Evolutionary conservation across 1,140 invertebrate genomes (phyloP).

Genomic region (Hyles vespertilio): DNA sequence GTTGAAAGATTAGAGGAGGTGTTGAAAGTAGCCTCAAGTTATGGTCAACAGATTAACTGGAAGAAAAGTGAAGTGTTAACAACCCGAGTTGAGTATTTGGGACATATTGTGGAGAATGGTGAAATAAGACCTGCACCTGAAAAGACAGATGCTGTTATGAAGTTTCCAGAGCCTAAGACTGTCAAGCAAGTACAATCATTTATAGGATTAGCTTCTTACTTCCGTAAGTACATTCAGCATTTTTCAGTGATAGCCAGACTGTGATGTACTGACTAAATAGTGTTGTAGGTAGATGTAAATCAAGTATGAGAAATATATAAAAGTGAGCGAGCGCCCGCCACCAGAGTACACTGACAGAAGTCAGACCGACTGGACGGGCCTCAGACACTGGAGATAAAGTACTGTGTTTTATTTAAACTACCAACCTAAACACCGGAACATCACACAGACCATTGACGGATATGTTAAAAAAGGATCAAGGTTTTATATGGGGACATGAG

Average conservation of each 20-base stretch:
- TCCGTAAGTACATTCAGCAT: conserved; percentile 32
- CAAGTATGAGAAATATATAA: too few species aligned
- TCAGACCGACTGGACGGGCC: too few species aligned
- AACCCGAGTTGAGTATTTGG: conserved; percentile 20
- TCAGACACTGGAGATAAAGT: too few species aligned
- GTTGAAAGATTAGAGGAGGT: conserved; percentile 15
- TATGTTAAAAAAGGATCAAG: conserved; percentile 19
- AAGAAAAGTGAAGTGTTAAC: conserved; percentile 6
- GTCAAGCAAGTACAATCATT: conserved; percentile 42
- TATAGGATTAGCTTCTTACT: conserved; percentile 39
- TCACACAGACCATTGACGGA: conserved; percentile 23
- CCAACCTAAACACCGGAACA: too few species aligned
- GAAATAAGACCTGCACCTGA: conserved; percentile 8
- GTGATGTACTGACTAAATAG: too few species aligned
- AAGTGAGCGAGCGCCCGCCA: too few species aligned
- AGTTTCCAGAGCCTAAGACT: conserved; percentile 32
- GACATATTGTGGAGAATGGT: conserved; percentile 14
- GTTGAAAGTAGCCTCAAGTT: conserved; percentile 28
- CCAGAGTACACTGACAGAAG: too few species aligned
- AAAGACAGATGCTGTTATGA: conserved; percentile 33
- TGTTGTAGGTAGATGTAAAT: too few species aligned
- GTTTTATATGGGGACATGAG: conserved; percentile 22
- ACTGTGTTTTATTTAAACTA: too few species aligned
- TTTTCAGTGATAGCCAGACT: conserved; percentile 24
- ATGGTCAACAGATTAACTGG: conserved; percentile 43